phyloP scores from a whole-genome alignment of 2,797 vertebrate genomes.

The Nothura maculosa region DNA sequence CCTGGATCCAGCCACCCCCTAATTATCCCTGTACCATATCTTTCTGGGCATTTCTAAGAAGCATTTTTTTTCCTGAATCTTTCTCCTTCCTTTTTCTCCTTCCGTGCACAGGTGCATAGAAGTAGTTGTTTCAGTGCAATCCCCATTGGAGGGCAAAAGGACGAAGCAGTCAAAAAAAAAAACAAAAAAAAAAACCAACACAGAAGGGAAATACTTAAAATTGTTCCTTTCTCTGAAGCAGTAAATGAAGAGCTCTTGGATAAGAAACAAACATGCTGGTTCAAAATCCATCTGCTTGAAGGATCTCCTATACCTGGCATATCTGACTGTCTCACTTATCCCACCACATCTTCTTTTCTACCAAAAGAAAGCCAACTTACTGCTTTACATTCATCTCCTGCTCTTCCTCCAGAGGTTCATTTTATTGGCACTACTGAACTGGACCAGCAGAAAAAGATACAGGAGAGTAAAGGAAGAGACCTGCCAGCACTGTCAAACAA shows the following conservation, averaged over 20 bases:
- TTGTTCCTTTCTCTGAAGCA: neutral
- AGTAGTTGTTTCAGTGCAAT: neutral
- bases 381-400: neutral
- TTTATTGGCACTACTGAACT: neutral
- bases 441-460: neutral
- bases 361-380: neutral
- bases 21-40: neutral
- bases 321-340: neutral
- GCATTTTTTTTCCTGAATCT: neutral
- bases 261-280: neutral
- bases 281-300: neutral
- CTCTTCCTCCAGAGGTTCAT: neutral
- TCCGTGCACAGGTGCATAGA: fast-evolving
- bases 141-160: neutral
- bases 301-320: neutral
- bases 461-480: neutral
- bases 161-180: neutral
- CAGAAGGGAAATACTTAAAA: neutral
- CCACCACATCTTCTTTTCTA: neutral
- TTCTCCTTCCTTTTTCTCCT: slow-evolving; percentile 2
- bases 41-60: neutral
- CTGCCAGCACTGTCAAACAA: neutral
- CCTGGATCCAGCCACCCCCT: neutral
- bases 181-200: neutral
- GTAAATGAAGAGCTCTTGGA: neutral